Conservation (phyloP, 2,797 vertebrate species). For the Eulemur mongoz region DNA sequence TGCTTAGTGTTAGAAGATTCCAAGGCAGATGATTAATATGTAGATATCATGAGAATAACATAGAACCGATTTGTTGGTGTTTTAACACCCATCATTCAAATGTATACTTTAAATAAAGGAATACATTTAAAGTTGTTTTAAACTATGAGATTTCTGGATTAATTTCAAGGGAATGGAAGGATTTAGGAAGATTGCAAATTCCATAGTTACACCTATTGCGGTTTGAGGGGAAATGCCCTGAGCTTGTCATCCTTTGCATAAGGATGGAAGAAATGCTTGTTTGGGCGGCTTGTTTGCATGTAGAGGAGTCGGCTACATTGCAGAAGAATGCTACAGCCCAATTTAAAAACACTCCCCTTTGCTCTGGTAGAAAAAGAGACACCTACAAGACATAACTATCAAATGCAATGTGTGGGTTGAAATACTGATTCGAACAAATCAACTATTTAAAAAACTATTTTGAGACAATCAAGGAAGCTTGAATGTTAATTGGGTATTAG, state of each 20-base stretch:
- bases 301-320: not conserved
- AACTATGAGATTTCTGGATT: slow-evolving; percentile 4
- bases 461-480: not conserved
- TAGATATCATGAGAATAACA: not conserved
- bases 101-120: not conserved
- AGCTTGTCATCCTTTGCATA: not conserved
- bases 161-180: not conserved
- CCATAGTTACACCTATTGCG: not conserved
- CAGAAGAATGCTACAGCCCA: not conserved
- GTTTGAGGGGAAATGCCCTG: not conserved
- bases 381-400: not conserved
- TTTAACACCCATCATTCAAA: not conserved
- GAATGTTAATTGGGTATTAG: not conserved
- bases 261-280: not conserved
- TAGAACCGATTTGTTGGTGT: not conserved
- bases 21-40: not conserved
- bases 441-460: not conserved
- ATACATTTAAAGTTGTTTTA: not conserved
- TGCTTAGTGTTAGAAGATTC: not conserved
- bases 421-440: not conserved
- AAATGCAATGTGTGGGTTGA: not conserved
- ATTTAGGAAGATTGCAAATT: not conserved
- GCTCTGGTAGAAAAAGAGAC: not conserved
- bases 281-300: not conserved
- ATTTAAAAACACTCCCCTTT: not conserved